Conservation (phyloP, 1,140 invertebrate genomes). For the Leptinotarsa texana region DNA sequence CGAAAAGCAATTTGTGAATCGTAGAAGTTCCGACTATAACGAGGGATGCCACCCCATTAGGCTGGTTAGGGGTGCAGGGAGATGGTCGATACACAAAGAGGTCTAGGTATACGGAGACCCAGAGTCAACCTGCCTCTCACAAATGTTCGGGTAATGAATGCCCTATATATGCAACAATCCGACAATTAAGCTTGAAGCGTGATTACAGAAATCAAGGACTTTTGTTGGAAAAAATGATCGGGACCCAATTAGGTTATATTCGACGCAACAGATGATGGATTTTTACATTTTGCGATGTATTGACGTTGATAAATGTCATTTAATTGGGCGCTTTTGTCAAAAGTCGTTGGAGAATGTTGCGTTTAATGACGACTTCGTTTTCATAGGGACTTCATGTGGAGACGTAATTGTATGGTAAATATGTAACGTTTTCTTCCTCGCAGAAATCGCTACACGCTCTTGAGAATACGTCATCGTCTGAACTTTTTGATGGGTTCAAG, state of each 20-base stretch:
- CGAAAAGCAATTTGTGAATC: slow-evolving; percentile 52
- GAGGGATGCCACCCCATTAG: slow-evolving; percentile 24
- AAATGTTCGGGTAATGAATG: slow-evolving; percentile 26
- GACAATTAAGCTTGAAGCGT: slow-evolving; percentile 18
- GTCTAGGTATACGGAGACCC: slow-evolving; percentile 12
- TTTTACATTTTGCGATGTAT: slow-evolving; percentile 18
- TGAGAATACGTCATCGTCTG: no score
- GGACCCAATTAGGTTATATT: slow-evolving; percentile 26
- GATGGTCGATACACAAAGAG: slow-evolving; percentile 9
- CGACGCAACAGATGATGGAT: slow-evolving; percentile 21
- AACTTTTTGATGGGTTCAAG: no score
- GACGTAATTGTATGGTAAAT: slow-evolving; percentile 9
- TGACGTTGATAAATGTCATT: slow-evolving; percentile 25
- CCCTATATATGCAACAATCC: slow-evolving; percentile 27
- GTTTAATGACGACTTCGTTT: slow-evolving; percentile 22
- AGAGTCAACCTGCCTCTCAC: slow-evolving; percentile 23
- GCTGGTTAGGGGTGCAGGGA: slow-evolving; percentile 1
- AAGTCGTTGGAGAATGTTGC: slow-evolving; percentile 18
- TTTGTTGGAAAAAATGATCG: slow-evolving; percentile 25
- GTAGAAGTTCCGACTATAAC: slow-evolving; percentile 40
- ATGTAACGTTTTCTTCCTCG: slow-evolving; percentile 1
- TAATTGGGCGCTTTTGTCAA: slow-evolving; percentile 19
- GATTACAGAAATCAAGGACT: slow-evolving; percentile 18
- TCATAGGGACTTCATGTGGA: not conserved
- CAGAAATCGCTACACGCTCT: no score